Conservation (phyloP, 2,888 invertebrate genomes). For the Drosophila sordidula region DNA sequence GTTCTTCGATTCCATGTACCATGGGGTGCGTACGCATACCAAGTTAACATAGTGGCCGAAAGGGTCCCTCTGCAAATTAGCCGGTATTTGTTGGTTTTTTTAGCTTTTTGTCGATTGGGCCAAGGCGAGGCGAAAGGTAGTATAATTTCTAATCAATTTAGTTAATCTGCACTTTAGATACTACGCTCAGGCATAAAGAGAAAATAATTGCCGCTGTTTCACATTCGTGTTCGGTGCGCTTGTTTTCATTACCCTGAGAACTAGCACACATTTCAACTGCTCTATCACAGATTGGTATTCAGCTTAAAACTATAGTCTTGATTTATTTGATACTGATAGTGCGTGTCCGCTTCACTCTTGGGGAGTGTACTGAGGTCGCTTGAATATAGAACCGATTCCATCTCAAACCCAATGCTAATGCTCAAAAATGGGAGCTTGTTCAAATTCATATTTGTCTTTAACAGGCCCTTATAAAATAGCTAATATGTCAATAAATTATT, state of each 20-base stretch:
- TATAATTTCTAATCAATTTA: slow-evolving; percentile 77
- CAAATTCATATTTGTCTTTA: neutral
- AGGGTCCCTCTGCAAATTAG: slow-evolving; percentile 56
- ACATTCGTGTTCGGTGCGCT: slow-evolving; percentile 60
- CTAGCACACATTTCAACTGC: slow-evolving; percentile 58
- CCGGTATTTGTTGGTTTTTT: slow-evolving; percentile 21
- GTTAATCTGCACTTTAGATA: slow-evolving; percentile 58
- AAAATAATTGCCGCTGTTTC: slow-evolving; percentile 74
- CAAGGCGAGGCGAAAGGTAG: slow-evolving; percentile 45
- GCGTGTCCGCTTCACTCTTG: neutral
- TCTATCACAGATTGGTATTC: slow-evolving; percentile 25
- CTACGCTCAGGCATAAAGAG: slow-evolving; percentile 50
- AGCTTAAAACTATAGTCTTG: neutral
- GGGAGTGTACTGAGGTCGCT: no score
- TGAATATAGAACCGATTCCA: no score
- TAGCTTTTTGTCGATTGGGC: slow-evolving; percentile 17
- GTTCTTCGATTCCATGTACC: slow-evolving; percentile 8
- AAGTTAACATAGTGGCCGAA: slow-evolving; percentile 30
- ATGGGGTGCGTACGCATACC: slow-evolving; percentile 31
- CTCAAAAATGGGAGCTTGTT: no score
- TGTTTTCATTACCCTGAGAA: slow-evolving; percentile 67
- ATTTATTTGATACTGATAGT: slow-evolving; percentile 6
- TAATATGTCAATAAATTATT: no score
- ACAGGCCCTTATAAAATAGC: no score
- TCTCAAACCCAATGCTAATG: no score